Evolutionary conservation across 2,797 vertebrate genomes (phyloP).

Genomic region (Coendou prehensilis): DNA sequence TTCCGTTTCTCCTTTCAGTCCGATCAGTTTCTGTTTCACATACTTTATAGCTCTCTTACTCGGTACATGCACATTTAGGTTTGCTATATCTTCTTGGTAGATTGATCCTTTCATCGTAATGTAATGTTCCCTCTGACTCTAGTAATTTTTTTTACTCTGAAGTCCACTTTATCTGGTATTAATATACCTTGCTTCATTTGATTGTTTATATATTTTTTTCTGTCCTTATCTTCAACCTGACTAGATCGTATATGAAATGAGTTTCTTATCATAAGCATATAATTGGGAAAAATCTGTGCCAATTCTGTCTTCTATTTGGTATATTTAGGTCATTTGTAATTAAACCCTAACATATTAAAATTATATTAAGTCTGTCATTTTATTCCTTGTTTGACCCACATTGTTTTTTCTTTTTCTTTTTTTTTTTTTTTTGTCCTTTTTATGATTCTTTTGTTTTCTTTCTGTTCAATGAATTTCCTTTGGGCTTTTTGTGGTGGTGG

Average conservation of each 20-base stretch:
- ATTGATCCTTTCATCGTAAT: not conserved
- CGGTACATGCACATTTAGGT: not conserved
- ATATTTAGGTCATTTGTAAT: not conserved
- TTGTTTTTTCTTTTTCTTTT: not conserved
- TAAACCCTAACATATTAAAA: no score
- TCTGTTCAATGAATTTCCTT: not conserved
- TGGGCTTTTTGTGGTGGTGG: not conserved
- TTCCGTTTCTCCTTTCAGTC: not conserved
- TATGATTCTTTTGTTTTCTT: not conserved
- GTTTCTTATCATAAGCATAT: not conserved
- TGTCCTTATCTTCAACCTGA: not conserved
- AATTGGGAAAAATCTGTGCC: not conserved
- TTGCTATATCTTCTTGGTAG: not conserved
- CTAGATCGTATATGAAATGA: not conserved
- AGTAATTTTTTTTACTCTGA: not conserved
- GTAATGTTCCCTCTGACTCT: no score
- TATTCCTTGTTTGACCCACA: not conserved
- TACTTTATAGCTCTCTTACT: not conserved
- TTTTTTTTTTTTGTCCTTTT: not conserved
- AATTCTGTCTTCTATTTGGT: not conserved
- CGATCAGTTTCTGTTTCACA: not conserved
- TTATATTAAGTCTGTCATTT: not conserved
- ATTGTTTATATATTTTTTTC: conserved; percentile 6
- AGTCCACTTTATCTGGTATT: not conserved
- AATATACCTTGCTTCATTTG: not conserved